Conservation (phyloP, 1,140 invertebrate genomes). For the Dreissena polymorpha region DNA sequence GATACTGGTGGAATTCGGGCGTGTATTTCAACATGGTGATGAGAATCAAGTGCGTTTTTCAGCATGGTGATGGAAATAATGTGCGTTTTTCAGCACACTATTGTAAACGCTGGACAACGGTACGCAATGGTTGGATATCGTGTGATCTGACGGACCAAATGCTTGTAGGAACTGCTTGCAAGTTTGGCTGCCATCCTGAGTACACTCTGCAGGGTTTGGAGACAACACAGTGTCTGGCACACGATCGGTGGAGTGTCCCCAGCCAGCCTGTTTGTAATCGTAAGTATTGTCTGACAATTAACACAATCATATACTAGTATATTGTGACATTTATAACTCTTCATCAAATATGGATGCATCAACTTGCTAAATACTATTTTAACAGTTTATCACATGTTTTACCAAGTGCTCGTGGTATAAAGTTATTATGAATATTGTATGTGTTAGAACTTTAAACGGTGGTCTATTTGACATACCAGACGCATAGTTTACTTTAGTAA, state of each 20-base stretch:
- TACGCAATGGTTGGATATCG: constrained; percentile 17
- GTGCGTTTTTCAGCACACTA: not conserved
- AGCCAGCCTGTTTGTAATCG: constrained; percentile 21
- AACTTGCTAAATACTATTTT: too few relatives aligned
- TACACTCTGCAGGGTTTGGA: not conserved
- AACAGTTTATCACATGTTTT: too few relatives aligned
- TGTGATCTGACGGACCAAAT: constrained; percentile 14
- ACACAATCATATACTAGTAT: not conserved
- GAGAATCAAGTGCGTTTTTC: not conserved
- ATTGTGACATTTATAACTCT: too few relatives aligned
- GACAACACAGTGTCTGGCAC: not conserved
- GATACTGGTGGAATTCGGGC: not conserved
- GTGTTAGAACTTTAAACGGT: too few relatives aligned
- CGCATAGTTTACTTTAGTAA: too few relatives aligned
- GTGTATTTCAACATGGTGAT: not conserved
- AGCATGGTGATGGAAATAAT: not conserved
- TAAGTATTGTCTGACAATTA: constrained; percentile 8
- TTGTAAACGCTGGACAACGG: not conserved
- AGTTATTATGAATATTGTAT: too few relatives aligned
- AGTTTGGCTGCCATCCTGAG: constrained; percentile 31
- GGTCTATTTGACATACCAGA: too few relatives aligned
- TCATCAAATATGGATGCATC: too few relatives aligned
- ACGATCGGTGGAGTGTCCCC: not conserved
- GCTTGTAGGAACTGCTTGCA: constrained; percentile 16
- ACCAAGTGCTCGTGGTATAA: too few relatives aligned